These are phyloP conservation scores for Sebastes melanostomus DNA, from an alignment of 2,797 vertebrate genomes.

Conservation along the genomic window DNA sequence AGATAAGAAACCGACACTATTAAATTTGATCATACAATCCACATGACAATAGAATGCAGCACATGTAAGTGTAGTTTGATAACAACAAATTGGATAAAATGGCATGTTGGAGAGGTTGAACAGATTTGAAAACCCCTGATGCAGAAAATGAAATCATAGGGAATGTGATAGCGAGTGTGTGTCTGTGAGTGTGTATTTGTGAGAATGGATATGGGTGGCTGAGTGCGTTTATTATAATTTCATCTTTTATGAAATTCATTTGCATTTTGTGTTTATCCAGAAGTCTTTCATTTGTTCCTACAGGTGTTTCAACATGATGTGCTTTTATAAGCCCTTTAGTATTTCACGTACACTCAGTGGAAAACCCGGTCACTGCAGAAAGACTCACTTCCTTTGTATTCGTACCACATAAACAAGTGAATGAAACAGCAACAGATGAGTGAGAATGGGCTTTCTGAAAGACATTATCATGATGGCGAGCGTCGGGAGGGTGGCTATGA, in stretches of 20 bases:
- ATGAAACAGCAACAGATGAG: slow-evolving; percentile 3
- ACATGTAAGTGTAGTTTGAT: background rate
- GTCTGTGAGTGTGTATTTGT: background rate
- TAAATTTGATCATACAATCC: background rate
- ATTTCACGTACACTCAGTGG: background rate
- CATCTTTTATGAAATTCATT: slow-evolving; percentile 24
- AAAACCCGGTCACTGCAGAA: background rate
- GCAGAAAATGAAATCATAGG: slow-evolving; percentile 40
- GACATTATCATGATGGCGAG: background rate
- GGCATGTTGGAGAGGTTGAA: slow-evolving; percentile 3
- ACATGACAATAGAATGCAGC: background rate
- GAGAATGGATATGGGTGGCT: background rate
- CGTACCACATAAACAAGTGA: background rate
- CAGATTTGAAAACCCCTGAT: slow-evolving; percentile 19
- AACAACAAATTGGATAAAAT: slow-evolving; percentile 14
- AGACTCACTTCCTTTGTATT: background rate
- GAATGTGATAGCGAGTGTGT: background rate
- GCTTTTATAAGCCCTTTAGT: background rate
- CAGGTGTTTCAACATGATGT: slow-evolving; percentile 4
- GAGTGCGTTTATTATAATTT: slow-evolving; percentile 18
- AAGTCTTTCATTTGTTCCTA: slow-evolving; percentile 16
- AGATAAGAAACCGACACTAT: slow-evolving; percentile 2
- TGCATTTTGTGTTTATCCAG: slow-evolving; percentile 21
- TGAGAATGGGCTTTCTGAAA: background rate
- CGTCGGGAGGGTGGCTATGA: background rate